Conservation (phyloP, 2,113 vertebrate genomes). For the Myiopsitta monachus region DNA sequence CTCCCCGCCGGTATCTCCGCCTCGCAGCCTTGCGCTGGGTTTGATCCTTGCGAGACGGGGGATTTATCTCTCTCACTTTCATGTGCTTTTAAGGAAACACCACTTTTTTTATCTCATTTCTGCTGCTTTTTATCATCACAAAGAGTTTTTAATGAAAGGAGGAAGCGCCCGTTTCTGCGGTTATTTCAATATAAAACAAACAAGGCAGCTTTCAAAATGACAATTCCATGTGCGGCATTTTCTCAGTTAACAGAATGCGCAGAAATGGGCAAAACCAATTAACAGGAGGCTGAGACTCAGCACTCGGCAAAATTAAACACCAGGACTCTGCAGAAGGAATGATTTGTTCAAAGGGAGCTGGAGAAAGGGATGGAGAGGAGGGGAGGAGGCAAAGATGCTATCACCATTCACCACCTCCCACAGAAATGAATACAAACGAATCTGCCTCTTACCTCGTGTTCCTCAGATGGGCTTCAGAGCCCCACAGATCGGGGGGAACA, state of each 20-base stretch:
- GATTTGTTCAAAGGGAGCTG: constrained; percentile 4
- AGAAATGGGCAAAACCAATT: constrained; percentile 79
- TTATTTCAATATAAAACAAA: constrained; percentile 81
- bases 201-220: constrained; percentile 78
- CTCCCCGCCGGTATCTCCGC: neutral
- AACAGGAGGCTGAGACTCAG: constrained; percentile 66
- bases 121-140: constrained; percentile 75
- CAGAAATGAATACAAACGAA: neutral
- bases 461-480: neutral
- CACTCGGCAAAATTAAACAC: constrained; percentile 73
- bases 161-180: constrained; percentile 72
- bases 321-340: constrained; percentile 28
- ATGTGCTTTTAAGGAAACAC: constrained; percentile 62
- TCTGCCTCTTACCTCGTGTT: neutral
- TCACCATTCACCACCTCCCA: neutral
- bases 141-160: constrained; percentile 77
- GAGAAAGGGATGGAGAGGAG: neutral
- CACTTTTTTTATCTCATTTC: constrained; percentile 71
- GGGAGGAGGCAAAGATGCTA: neutral
- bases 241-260: constrained; percentile 72
- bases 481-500: neutral
- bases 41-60: constrained; percentile 18
- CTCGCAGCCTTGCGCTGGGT: neutral
- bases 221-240: constrained; percentile 75
- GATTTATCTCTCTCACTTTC: constrained; percentile 57